Conservation (phyloP, 1,140 invertebrate genomes). For the Brachionus manjavacas region DNA sequence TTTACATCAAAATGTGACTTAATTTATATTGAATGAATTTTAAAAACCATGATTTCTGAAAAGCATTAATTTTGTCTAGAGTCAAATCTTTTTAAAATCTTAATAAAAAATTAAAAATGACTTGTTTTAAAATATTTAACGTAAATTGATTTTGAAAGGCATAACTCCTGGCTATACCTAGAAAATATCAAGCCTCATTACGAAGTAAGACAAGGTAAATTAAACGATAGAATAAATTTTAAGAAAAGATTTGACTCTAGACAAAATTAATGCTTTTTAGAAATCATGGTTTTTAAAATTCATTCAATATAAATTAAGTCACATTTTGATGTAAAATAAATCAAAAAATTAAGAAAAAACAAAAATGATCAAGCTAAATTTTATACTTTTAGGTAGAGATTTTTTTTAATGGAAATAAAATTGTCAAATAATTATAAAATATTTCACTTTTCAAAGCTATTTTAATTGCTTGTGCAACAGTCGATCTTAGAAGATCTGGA, state of each 20-base stretch:
- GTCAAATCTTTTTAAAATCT: too few relatives aligned
- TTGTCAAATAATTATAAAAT: background rate
- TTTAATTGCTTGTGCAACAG: background rate
- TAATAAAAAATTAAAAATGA: too few relatives aligned
- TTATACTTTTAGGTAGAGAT: background rate
- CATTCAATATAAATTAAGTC: background rate
- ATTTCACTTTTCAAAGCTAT: background rate
- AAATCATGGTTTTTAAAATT: background rate
- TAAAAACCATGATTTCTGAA: too few relatives aligned
- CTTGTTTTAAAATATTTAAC: too few relatives aligned
- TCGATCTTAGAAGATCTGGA: background rate
- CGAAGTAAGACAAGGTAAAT: too few relatives aligned
- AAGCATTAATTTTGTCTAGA: too few relatives aligned
- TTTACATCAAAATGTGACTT: background rate
- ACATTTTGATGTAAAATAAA: background rate
- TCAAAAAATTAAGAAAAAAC: background rate
- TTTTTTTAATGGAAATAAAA: background rate
- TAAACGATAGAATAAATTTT: too few relatives aligned
- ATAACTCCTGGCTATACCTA: too few relatives aligned
- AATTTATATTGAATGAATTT: background rate
- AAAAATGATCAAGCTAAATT: background rate
- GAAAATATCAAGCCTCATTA: too few relatives aligned
- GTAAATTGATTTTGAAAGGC: too few relatives aligned
- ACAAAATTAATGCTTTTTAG: too few relatives aligned
- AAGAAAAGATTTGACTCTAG: too few relatives aligned